Base-by-base conservation (phyloP, 1,140 invertebrate genomes). In the Camponotus pennsylvanicus region DNA sequence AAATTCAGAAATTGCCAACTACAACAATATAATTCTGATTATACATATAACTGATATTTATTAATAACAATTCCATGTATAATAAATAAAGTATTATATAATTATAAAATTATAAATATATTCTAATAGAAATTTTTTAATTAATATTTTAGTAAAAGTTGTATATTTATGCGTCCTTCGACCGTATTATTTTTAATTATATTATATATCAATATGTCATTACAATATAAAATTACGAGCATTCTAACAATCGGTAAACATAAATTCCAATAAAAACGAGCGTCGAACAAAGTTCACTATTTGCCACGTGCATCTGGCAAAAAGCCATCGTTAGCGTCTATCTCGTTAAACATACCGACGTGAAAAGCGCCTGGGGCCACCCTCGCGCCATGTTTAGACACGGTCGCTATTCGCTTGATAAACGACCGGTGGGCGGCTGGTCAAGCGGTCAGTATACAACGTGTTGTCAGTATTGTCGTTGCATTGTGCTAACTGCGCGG, bases 381-480 rank as follows among this genome's bases (percentile, higher is more conserved):
- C 93, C 93, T 93, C 93, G 92, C 92, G 88, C 90, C 92, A 89
- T 94, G 93, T 94, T 94, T 94, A 92, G 93, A 94, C 93, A 94
- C 92, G 92, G 89, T 93, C 84, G 77, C 89, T 93, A 86, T 85
- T 82, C 84, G 66, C 59, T 86, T 91, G 91, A 92, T 76, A 90
- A 89, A 92, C 89, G 91, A 70, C 37, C 75, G 6, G 70, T 84
- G 42, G 83, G 75, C 87, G 86, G 86, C 27, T 84, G 86, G 91
- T 84, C 83, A 82, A 89, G 83, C 70, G 86, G 85, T 85, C 87
- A 82, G 40, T 83, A 61, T 77, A 86, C 79, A 71, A 45, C 61
- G 67, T 86, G 89, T 92, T 64, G 77, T 88, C 59, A 83, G 88
- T 83, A 80, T 92, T 92, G 92, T 92, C 90, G 67, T 78, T 42